Evolutionary conservation across 1,140 invertebrate genomes (phyloP).

Genomic region (Euglossa dilemma): DNA sequence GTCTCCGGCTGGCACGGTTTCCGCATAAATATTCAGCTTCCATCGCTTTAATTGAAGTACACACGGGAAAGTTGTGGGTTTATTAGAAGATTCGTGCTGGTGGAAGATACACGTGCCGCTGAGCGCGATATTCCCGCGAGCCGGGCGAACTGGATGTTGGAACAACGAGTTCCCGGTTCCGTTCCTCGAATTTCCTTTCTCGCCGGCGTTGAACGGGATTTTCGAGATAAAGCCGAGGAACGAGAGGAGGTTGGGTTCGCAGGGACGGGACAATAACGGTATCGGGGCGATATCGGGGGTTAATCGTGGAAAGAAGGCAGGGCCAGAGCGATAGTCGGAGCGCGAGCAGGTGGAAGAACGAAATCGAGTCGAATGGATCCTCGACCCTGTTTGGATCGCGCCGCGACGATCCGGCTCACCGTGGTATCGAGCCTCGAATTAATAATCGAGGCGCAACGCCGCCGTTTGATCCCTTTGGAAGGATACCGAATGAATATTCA

Average conservation of each 20-base stretch:
- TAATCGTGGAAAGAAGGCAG: slow-evolving; percentile 21
- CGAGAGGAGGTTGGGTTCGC: too few relatives aligned
- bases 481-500: not conserved
- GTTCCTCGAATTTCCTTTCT: slow-evolving; percentile 5
- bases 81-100: not conserved
- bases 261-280: not conserved
- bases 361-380: not conserved
- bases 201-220: not conserved
- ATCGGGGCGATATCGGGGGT: slow-evolving; percentile 13
- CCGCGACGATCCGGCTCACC: not conserved
- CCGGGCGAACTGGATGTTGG: not conserved
- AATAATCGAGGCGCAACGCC: not conserved
- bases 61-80: not conserved
- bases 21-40: not conserved
- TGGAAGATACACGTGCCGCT: not conserved
- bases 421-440: not conserved
- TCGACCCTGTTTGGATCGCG: not conserved
- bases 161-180: not conserved
- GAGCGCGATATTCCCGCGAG: not conserved
- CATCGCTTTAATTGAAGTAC: not conserved
- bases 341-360: not conserved
- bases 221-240: slow-evolving; percentile 1
- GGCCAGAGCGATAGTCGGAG: too few relatives aligned
- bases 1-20: not conserved
- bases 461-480: not conserved